Evolutionary conservation across 2,113 vertebrate species (phyloP).

Genomic region (Aepyceros melampus): DNA sequence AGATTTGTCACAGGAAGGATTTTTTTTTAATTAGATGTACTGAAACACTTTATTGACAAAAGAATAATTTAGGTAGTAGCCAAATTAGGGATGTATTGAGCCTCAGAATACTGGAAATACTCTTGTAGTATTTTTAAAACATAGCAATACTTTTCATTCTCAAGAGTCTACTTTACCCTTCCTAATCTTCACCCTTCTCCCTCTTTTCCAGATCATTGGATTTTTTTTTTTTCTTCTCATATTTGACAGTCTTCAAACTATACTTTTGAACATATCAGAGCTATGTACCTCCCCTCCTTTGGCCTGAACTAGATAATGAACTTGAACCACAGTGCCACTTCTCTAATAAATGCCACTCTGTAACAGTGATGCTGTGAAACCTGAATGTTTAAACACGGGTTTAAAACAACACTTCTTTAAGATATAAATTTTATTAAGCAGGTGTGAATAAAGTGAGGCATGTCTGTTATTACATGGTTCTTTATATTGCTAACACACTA

Average conservation of each 20-base stretch:
- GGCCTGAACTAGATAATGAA: conserved; percentile 34
- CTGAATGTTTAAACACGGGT: conserved; percentile 16
- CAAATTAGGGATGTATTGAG: background rate
- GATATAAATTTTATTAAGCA: conserved; percentile 33
- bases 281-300: background rate
- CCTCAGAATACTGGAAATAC: background rate
- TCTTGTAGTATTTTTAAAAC: background rate
- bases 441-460: background rate
- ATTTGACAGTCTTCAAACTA: conserved; percentile 40
- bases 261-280: conserved; percentile 31
- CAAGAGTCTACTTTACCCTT: conserved; percentile 3
- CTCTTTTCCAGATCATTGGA: conserved; percentile 53
- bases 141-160: conserved; percentile 39
- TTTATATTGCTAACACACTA: background rate
- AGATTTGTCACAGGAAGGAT: background rate
- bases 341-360: background rate
- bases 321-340: background rate
- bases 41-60: conserved; percentile 23
- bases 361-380: background rate
- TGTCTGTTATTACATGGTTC: background rate
- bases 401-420: conserved; percentile 14
- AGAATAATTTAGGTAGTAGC: background rate
- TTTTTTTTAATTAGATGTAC: background rate
- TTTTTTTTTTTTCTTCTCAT: conserved; percentile 41
- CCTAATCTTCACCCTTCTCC: conserved; percentile 32